Evolutionary conservation across 1,140 invertebrate genomes (phyloP), one percentile per base, ranked within the genome.

Genomic region (Drosophila neocordata): DNA sequence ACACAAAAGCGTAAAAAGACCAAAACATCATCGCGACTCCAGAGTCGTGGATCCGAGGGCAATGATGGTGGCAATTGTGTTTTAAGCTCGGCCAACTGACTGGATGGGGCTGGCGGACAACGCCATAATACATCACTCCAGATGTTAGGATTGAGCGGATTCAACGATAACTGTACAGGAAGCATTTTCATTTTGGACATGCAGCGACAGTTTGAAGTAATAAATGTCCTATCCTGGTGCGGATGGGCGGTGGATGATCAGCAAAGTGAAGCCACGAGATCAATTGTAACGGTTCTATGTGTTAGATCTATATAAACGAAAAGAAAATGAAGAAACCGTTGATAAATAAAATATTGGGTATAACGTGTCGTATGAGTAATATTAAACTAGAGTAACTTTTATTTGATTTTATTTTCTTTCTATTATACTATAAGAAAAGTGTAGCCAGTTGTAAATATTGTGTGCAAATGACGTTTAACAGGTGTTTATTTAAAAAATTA

Each of bases 1-100:
- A 98, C 96, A 69, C 97, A 97, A 95, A 97, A 98, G 77, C 96
- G 95, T 27, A 99, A 92, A 92, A 98, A 99, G 18, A 95, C 93
- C 9, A 94, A 93, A 1, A 99, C 97, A 90, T 99, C 97, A 75
- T 98, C 97, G 75, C 97, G 94, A 24, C 95, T 96, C 97, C 97
- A 99, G 12, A 96, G 91, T 77, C 97, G 93, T 9, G 97, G 97
- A 93, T 98, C 97, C 74, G 95, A 95, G 4, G 96, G 96, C 73
- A 98, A 92, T 74, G 94, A 94, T 5, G 94, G 93, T 6, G 97
- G 97, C 64, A 97, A 92, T 88, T 97, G 96, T 24, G 95, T 96
- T 92, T 97, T 97, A 77, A 97, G 95, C 89, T 98, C 97, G 44
- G 96, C 92, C n/a, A 96, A 92, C 12, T 95, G 95, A 64, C 94